Percentiles rank a stretch among this genome's conserved stretches.
Evolutionary conservation across 2,113 vertebrate genomes (phyloP).

Genomic region (Ictidomys tridecemlineatus): DNA sequence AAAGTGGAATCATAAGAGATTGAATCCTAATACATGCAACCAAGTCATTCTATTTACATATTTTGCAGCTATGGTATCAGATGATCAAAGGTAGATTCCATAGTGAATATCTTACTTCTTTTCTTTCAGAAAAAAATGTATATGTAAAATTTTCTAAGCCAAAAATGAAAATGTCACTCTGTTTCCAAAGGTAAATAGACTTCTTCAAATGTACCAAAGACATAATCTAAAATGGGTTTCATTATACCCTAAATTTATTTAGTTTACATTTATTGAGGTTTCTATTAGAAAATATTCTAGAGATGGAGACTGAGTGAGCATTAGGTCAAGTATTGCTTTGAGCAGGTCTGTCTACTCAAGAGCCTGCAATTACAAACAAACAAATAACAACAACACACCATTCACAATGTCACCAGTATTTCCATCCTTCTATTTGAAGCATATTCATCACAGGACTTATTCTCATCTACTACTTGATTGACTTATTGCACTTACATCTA

Average conservation of each 20-base stretch:
- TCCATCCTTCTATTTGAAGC: background rate
- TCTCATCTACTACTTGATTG: background rate
- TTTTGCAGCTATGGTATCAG: constrained; percentile 8
- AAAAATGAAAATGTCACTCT: constrained; percentile 61
- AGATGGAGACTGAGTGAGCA: accelerated
- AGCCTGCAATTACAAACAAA: background rate
- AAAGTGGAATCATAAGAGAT: background rate
- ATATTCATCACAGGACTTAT: background rate
- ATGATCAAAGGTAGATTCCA: constrained; percentile 10
- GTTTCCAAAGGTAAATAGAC: constrained; percentile 19
- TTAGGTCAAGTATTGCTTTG: background rate
- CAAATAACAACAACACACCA: background rate
- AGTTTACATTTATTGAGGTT: background rate
- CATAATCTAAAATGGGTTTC: background rate
- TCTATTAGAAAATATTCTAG: background rate
- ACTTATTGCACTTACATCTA: background rate
- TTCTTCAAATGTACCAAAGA: background rate
- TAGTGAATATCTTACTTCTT: constrained; percentile 31
- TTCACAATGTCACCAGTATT: background rate
- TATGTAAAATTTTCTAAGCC: constrained; percentile 21
- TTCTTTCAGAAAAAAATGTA: background rate
- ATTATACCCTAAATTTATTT: background rate
- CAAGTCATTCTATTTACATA: constrained; percentile 21
- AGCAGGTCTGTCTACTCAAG: background rate
- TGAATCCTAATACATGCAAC: background rate